phyloP scores from a whole-genome alignment of 92 coral and sea anemone genomes.

The Palythoa grandiflora region DNA sequence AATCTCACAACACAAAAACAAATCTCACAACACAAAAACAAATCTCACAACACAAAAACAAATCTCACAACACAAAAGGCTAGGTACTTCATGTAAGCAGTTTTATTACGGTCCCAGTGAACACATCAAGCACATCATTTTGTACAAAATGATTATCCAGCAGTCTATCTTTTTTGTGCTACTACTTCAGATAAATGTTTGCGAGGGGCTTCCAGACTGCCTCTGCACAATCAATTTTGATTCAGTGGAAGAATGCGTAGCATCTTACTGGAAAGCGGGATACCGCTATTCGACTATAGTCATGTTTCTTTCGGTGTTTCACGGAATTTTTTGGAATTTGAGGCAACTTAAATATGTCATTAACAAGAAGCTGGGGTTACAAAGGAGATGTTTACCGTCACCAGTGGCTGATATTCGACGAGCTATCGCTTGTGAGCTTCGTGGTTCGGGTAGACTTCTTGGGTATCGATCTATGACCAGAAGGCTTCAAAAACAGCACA shows the following conservation, averaged over 20 bases:
- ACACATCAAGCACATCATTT: neutral
- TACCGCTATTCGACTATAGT: conserved; percentile 44
- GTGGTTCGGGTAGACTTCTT: conserved; percentile 46
- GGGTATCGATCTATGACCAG: conserved; percentile 52
- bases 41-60: too few species aligned
- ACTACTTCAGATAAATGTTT: conserved; percentile 32
- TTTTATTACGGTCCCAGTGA: conserved; percentile 15
- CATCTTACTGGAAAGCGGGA: conserved; percentile 54
- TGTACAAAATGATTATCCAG: conserved; percentile 10
- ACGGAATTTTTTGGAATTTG: conserved; percentile 40
- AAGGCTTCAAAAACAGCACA: conserved; percentile 33
- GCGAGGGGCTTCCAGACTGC: conserved; percentile 56
- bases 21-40: too few species aligned
- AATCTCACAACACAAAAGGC: too few species aligned
- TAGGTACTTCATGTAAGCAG: neutral
- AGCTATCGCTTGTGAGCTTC: conserved; percentile 32
- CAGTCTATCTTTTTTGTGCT: conserved; percentile 8
- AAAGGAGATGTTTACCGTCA: conserved; percentile 28
- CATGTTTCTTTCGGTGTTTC: conserved; percentile 50
- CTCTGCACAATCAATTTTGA: conserved; percentile 47
- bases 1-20: too few species aligned
- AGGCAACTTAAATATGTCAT: conserved; percentile 49
- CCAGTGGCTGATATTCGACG: conserved; percentile 12
- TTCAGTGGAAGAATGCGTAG: conserved; percentile 39
- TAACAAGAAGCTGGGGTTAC: conserved; percentile 41